A percentile compares a stretch with the other conserved stretches of the same genome.
These are phyloP conservation scores for Melanerpes formicivorus DNA, from an alignment of 2,113 vertebrate genomes.

Conservation along the genomic window DNA sequence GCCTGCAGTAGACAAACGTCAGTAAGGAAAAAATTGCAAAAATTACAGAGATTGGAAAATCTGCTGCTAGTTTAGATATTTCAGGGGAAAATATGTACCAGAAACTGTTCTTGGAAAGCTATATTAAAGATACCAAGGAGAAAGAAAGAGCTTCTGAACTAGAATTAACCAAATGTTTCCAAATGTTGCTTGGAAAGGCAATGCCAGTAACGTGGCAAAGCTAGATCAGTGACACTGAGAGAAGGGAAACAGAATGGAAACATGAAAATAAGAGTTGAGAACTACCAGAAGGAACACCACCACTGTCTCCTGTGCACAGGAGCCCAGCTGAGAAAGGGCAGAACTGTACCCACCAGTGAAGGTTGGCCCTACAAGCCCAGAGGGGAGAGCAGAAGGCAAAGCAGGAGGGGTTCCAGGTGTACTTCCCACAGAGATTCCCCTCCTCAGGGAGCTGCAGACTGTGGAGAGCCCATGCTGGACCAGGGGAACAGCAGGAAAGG, in stretches of 20 bases:
- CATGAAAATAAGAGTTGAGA: neutral
- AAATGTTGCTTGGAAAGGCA: neutral
- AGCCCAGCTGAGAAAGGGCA: too few species aligned
- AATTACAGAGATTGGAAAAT: neutral
- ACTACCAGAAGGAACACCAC: fast-evolving
- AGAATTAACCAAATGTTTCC: neutral
- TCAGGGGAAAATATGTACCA: neutral
- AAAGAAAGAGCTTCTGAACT: fast-evolving
- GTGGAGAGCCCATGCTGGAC: neutral
- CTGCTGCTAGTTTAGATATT: neutral
- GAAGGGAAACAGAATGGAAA: neutral
- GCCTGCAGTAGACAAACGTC: neutral
- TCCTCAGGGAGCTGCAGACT: neutral
- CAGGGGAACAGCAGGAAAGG: neutral
- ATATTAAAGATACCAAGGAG: neutral
- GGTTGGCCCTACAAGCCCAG: neutral
- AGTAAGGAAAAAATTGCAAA: neutral
- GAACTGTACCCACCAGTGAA: neutral
- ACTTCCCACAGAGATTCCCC: neutral
- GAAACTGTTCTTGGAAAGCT: neutral
- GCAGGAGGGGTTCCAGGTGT: neutral
- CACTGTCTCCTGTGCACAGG: fast-evolving
- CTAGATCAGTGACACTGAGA: too few species aligned
- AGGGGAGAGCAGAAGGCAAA: neutral
- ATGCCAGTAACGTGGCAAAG: neutral